Percentiles rank a stretch among this genome's conserved stretches.
Evolutionary conservation across 2,888 invertebrate species (phyloP).

Genomic region (Eupeodes luniger): DNA sequence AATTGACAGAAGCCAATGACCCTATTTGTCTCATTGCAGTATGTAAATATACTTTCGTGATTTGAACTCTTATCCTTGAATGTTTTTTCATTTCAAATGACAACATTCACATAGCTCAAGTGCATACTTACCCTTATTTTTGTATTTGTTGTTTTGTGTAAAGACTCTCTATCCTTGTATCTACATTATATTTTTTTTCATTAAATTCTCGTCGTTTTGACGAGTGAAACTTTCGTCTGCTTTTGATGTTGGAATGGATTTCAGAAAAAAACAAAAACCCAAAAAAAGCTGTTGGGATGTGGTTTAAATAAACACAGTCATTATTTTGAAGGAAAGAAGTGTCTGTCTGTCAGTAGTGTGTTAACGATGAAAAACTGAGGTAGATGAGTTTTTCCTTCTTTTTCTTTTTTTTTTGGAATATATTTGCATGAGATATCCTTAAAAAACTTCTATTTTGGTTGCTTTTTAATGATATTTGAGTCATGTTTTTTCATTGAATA

Average conservation of each 20-base stretch:
- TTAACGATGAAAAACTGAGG: not conserved
- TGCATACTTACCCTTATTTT: constrained; percentile 5
- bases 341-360: constrained; percentile 8
- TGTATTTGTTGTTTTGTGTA: not conserved
- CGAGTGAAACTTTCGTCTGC: constrained; percentile 8
- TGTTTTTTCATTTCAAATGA: not conserved
- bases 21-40: not conserved
- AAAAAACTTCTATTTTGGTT: not conserved
- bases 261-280: not conserved
- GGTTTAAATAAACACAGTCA: constrained; percentile 29
- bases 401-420: not conserved
- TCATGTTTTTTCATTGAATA: constrained; percentile 11
- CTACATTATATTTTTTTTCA: not conserved
- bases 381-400: not conserved
- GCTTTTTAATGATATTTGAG: constrained; percentile 15
- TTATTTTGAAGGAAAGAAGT: not conserved
- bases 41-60: not conserved
- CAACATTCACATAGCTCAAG: constrained; percentile 12
- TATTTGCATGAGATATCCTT: constrained; percentile 20
- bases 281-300: not conserved
- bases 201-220: constrained; percentile 9
- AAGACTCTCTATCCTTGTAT: constrained; percentile 5
- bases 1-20: constrained; percentile 10
- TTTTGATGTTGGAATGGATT: constrained; percentile 15
- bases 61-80: constrained; percentile 30